Percentiles rank a stretch among this genome's conserved stretches.
phyloP scores from a whole-genome alignment of 2,113 vertebrate genomes.

The Apus apus region DNA sequence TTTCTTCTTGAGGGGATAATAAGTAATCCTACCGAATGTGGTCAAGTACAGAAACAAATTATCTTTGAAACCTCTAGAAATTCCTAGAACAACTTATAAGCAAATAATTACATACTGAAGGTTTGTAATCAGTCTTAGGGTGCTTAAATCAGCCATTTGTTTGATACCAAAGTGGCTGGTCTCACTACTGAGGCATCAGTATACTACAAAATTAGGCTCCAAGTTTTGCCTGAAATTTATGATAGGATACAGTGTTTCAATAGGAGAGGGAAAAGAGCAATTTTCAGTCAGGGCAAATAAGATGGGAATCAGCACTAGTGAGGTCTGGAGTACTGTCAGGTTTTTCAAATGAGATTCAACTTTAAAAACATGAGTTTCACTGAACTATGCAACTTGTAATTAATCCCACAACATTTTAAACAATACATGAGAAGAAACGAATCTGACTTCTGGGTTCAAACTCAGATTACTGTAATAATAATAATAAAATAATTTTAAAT shows the following conservation, averaged over 20 bases:
- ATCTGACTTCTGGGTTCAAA: background rate
- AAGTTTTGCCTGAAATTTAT: background rate
- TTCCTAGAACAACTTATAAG: background rate
- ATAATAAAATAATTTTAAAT: background rate
- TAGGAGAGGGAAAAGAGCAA: background rate
- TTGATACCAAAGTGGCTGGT: background rate
- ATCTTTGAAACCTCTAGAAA: background rate
- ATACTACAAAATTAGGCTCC: background rate
- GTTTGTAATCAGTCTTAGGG: background rate
- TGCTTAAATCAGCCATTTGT: background rate
- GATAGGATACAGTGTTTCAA: background rate
- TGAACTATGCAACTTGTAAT: background rate
- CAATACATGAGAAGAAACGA: background rate
- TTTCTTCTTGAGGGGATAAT: background rate
- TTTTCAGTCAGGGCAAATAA: background rate
- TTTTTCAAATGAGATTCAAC: background rate
- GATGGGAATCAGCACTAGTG: background rate
- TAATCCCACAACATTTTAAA: background rate
- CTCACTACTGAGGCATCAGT: background rate
- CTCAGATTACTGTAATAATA: background rate
- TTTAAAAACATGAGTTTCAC: background rate
- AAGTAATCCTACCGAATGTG: background rate
- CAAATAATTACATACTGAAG: background rate
- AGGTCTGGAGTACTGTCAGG: background rate
- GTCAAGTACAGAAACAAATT: background rate